Base-by-base conservation (phyloP, 2,797 vertebrate genomes). In the Amazonetta brasiliensis region DNA sequence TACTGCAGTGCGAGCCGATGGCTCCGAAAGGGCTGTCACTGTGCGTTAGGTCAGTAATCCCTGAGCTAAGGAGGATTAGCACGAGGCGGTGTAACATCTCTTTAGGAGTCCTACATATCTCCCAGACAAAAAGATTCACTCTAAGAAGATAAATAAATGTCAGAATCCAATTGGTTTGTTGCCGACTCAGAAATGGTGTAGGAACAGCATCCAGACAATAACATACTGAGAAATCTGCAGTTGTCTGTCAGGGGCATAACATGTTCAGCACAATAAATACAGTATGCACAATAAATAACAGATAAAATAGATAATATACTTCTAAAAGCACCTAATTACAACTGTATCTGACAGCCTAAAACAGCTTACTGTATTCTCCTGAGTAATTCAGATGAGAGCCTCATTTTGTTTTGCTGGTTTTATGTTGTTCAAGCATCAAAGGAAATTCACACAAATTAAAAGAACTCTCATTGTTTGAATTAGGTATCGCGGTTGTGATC, bases 241-340 rank as follows among this genome's bases (percentile, higher is more conserved):
- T 28, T 50, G 30, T 52, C 64, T 90, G 19, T 73, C 31, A 75
- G 87, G 63, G 77, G 44, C 80, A 28, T n/a, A 44, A 60, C 20
- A 16, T 0, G 1, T 67, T 71, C 85, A 74, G 85, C 75, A 77
- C 64, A 60, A 44, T 64, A 87, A 94, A 83, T 74, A 63, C 6
- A 82, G 56, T 31, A 21, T 28, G 67, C 54, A 33, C 75, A 87
- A 59, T 87, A 92, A 94, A 89, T 90, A 90, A 85, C 73, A 92
- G 91, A 82, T 68, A 90, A 92, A 95, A 93, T 71, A 92, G 87
- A 77, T 75, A 46, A 50, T 72, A n/a, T 62, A 43, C 68, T 89
- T 92, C 83, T 95, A 75, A 96, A 90, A 96, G 55, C 82, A 87
- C 90, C 66, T 94, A 84, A 95, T 95, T 94, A 75, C 89, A 67